Evolutionary conservation across 2,888 invertebrate genomes (phyloP).

Genomic region (Abscondita cerata): DNA sequence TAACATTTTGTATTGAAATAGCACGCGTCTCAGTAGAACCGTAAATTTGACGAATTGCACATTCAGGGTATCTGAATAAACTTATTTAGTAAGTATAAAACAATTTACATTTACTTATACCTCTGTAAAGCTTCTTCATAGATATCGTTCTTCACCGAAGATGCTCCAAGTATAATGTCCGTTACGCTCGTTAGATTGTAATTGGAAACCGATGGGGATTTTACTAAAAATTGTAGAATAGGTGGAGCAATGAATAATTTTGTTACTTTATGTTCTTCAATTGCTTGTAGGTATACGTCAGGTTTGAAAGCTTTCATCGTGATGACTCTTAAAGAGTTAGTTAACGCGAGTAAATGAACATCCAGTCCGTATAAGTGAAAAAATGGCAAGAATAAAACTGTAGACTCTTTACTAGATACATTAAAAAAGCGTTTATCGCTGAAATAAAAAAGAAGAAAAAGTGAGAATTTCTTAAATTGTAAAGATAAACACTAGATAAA

Average conservation of each 20-base stretch:
- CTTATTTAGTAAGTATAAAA: no score
- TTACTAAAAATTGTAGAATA: constrained; percentile 78
- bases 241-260: constrained; percentile 37
- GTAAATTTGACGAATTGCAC: no score
- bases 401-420: neutral
- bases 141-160: constrained; percentile 73
- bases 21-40: no score
- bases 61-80: no score
- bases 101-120: no score
- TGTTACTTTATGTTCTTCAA: constrained; percentile 45
- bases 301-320: constrained; percentile 44
- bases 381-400: constrained; percentile 58
- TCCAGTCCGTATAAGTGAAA: constrained; percentile 45
- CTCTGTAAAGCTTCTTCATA: constrained; percentile 21
- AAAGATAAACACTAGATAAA: no score
- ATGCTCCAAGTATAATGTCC: constrained; percentile 75
- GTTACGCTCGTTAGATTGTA: constrained; percentile 73
- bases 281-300: constrained; percentile 40
- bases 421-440: neutral
- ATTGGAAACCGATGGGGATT: constrained; percentile 74
- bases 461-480: no score
- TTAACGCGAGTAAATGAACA: constrained; percentile 3
- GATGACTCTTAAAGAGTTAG: constrained; percentile 23
- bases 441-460: no score
- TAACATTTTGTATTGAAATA: no score